phyloP scores from a whole-genome alignment of 2,888 invertebrate genomes.

The Agonum fuliginosum region DNA sequence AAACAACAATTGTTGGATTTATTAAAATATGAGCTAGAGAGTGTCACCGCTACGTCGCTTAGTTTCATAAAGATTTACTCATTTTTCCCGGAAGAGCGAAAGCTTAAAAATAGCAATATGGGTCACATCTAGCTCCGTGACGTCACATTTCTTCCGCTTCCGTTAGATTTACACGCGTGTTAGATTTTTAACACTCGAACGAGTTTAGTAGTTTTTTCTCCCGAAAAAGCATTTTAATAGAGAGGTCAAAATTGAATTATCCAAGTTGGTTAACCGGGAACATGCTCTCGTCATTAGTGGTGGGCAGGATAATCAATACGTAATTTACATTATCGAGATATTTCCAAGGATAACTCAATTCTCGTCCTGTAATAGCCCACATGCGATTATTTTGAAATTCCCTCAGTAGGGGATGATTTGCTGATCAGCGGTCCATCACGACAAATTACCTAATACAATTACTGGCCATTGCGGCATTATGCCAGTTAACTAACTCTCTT shows the following conservation, averaged over 20 bases:
- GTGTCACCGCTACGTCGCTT: slow-evolving; percentile 2
- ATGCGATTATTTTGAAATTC: neutral
- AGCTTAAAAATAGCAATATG: slow-evolving; percentile 35
- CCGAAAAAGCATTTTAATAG: slow-evolving; percentile 26
- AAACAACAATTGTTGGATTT: no score
- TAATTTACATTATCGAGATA: slow-evolving; percentile 42
- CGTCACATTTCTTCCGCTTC: slow-evolving; percentile 23
- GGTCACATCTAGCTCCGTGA: slow-evolving; percentile 21
- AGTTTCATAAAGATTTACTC: slow-evolving; percentile 7
- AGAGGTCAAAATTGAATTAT: slow-evolving; percentile 21
- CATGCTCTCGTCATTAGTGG: slow-evolving; percentile 31
- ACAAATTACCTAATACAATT: no score
- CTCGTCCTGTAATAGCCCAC: neutral
- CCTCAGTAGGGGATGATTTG: no score
- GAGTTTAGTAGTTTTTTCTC: no score
- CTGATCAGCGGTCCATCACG: no score
- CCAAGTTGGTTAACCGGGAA: slow-evolving; percentile 26
- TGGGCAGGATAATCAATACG: slow-evolving; percentile 7
- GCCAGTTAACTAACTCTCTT: no score
- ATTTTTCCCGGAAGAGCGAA: slow-evolving; percentile 2
- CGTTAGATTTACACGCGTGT: slow-evolving; percentile 29
- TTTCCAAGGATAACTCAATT: slow-evolving; percentile 41
- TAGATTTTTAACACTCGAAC: neutral
- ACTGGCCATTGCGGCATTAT: no score
- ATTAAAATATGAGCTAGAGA: slow-evolving; percentile 1